Evolutionary conservation across 2,888 invertebrate genomes (phyloP).

Genomic region (Leptinotarsa peninsularis): DNA sequence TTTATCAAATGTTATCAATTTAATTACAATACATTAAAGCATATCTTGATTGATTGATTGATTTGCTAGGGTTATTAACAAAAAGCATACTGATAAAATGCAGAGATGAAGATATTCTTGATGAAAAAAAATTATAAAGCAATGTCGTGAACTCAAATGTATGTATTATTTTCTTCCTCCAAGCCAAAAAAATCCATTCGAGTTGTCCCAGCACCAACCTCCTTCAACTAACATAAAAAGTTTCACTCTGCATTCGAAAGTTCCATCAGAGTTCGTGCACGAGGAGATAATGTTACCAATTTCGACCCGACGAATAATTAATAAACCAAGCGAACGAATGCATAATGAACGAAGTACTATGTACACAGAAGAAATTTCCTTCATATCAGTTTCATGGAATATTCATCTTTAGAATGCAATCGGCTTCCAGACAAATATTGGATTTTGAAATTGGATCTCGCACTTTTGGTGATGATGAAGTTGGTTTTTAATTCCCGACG

Average conservation of each 20-base stretch:
- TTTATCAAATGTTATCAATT: no score
- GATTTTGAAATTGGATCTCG: not conserved
- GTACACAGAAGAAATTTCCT: not conserved
- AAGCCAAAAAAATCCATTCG: not conserved
- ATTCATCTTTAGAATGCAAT: not conserved
- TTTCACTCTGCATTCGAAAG: not conserved
- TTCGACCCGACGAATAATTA: not conserved
- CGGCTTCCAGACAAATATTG: not conserved
- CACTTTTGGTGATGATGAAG: no score
- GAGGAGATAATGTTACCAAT: not conserved
- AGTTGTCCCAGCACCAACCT: not conserved
- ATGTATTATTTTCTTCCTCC: not conserved
- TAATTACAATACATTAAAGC: no score
- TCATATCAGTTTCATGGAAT: not conserved
- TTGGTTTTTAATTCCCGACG: no score
- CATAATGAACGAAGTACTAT: not conserved
- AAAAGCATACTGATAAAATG: no score
- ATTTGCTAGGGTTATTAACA: no score
- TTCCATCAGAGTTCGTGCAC: not conserved
- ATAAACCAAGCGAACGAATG: conserved; percentile 1
- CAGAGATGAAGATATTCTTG: no score
- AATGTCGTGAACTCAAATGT: not conserved
- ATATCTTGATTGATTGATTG: no score
- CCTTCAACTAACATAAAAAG: not conserved
- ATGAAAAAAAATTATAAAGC: no score